phyloP scores from a whole-genome alignment of 2,113 vertebrate species.

The Nanger granti region DNA sequence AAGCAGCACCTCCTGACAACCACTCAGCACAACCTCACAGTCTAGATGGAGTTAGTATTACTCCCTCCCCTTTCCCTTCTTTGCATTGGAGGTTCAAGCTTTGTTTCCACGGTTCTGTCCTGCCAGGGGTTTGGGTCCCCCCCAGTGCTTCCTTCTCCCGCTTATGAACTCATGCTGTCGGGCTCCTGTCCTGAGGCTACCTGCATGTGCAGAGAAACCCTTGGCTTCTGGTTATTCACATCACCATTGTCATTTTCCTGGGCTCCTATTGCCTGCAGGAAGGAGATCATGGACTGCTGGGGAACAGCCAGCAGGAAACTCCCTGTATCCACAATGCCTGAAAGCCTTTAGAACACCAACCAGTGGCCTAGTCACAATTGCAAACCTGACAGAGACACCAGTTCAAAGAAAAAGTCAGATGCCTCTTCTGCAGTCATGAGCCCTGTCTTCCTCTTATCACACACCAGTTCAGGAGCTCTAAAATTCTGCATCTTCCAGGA shows the following conservation, averaged over 20 bases:
- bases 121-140: not conserved
- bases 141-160: not conserved
- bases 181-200: not conserved
- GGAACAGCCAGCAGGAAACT: slow-evolving; percentile 71
- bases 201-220: not conserved
- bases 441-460: not conserved
- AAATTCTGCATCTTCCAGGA: not conserved
- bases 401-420: rapidly evolving
- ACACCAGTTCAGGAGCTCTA: not conserved
- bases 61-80: not conserved
- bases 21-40: not conserved
- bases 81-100: not conserved
- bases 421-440: not conserved
- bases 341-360: slow-evolving; percentile 73
- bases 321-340: slow-evolving; percentile 76
- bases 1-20: not conserved
- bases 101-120: not conserved
- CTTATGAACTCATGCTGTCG: not conserved
- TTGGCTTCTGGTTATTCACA: slow-evolving; percentile 47
- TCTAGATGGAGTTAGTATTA: not conserved
- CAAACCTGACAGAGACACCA: slow-evolving; percentile 59
- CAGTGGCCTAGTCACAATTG: slow-evolving; percentile 61
- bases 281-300: slow-evolving; percentile 38
- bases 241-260: slow-evolving; percentile 60
- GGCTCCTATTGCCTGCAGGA: slow-evolving; percentile 66